phyloP scores from a whole-genome alignment of 2,888 invertebrate genomes.

The Polydesmus complanatus region DNA sequence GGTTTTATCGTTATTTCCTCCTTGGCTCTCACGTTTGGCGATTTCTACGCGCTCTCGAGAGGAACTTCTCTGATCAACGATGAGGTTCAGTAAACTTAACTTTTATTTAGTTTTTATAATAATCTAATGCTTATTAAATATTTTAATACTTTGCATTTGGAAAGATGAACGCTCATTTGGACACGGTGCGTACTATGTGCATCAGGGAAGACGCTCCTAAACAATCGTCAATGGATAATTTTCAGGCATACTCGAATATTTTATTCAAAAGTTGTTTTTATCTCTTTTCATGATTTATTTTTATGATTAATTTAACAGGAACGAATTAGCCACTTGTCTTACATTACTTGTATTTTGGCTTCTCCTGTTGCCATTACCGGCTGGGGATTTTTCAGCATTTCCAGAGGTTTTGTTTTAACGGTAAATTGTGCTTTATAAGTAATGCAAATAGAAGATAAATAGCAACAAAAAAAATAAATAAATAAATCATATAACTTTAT shows the following conservation, averaged over 20 bases:
- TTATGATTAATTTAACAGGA: no score
- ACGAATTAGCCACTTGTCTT: constrained; percentile 10
- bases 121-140: not conserved
- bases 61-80: constrained; percentile 5
- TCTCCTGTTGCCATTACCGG: constrained; percentile 13
- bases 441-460: no score
- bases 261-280: no score
- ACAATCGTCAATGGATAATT: constrained; percentile 2
- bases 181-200: constrained; percentile 7
- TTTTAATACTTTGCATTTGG: no score
- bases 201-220: constrained; percentile 2
- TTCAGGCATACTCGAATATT: constrained; percentile 9
- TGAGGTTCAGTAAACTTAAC: no score
- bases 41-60: constrained; percentile 3
- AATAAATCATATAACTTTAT: no score
- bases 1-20: not conserved
- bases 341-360: constrained; percentile 9
- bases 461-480: no score
- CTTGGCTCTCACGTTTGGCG: constrained; percentile 2
- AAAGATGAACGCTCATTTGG: constrained; percentile 12
- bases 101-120: no score
- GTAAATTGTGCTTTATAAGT: no score
- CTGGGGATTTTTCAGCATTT: constrained; percentile 14
- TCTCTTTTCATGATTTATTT: not conserved
- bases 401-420: constrained; percentile 12